Conservation (phyloP, 2,888 invertebrate species). For the Neria commutata region DNA sequence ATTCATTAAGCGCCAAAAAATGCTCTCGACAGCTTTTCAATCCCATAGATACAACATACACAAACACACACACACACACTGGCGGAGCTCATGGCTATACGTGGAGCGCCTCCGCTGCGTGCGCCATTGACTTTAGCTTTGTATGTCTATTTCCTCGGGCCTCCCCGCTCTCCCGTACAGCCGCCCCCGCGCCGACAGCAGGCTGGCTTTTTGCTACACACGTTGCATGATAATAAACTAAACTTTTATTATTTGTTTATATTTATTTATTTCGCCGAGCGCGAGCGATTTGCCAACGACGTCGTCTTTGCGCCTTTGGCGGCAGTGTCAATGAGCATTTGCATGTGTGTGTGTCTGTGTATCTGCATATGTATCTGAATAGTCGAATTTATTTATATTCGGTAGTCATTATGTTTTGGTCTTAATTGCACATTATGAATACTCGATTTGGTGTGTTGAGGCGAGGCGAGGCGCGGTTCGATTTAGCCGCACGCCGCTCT, state of each 20-base stretch:
- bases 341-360: not conserved
- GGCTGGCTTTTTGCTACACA: conserved; percentile 12
- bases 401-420: not conserved
- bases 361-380: too few relatives aligned
- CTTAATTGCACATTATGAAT: conserved; percentile 24
- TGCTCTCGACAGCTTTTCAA: too few relatives aligned
- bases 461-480: too few relatives aligned
- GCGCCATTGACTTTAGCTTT: not conserved
- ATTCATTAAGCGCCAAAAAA: conserved; percentile 1
- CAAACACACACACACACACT: not conserved
- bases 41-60: not conserved
- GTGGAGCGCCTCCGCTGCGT: not conserved
- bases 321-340: too few relatives aligned
- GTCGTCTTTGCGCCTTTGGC: not conserved
- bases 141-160: too few relatives aligned
- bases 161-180: too few relatives aligned
- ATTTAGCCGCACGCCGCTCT: not conserved
- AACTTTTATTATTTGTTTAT: conserved; percentile 35
- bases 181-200: too few relatives aligned
- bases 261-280: not conserved
- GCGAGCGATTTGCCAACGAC: not conserved
- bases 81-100: not conserved
- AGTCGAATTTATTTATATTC: not conserved
- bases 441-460: too few relatives aligned
- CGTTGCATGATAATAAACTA: conserved; percentile 34